phyloP scores from a whole-genome alignment of 37 sponge, comb jelly and placozoan species.

The Mnemiopsis leidyi region DNA sequence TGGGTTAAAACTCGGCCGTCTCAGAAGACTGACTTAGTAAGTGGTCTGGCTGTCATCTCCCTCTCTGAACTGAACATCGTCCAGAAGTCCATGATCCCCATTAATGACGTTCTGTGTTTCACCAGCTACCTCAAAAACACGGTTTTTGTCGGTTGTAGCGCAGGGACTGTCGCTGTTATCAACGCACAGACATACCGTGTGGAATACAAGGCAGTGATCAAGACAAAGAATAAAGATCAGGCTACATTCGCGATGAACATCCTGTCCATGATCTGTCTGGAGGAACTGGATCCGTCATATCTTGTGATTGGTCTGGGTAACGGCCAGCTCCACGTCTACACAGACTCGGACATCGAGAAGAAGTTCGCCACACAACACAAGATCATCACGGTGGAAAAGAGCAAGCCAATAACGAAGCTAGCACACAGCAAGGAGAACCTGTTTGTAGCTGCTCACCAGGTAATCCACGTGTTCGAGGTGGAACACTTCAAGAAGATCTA shows the following conservation, averaged over 20 bases:
- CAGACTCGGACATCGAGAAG: neutral
- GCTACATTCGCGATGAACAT: neutral
- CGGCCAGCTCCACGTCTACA: conserved; percentile 1
- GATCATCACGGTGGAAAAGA: conserved; percentile 14
- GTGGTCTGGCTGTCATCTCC: conserved; percentile 18
- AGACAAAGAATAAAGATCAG: neutral
- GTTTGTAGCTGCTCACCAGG: conserved; percentile 11
- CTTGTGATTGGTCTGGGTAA: conserved; percentile 45
- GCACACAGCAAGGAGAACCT: neutral
- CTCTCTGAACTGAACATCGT: neutral
- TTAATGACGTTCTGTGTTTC: neutral
- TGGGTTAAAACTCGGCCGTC: conserved; percentile 2
- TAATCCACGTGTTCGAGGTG: conserved; percentile 12
- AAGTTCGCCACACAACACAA: neutral
- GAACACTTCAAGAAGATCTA: conserved; percentile 8
- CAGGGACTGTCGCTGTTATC: neutral
- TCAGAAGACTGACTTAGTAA: neutral
- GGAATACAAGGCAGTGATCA: neutral
- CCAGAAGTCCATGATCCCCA: neutral
- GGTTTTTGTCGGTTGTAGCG: neutral
- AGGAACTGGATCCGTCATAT: neutral
- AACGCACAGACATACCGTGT: neutral
- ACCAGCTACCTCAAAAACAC: neutral
- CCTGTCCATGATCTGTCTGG: conserved; percentile 8
- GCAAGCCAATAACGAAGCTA: conserved; percentile 18